These are phyloP conservation scores for Chymomyza costata DNA, from an alignment of 1,140 invertebrate species.

Conservation along the genomic window DNA sequence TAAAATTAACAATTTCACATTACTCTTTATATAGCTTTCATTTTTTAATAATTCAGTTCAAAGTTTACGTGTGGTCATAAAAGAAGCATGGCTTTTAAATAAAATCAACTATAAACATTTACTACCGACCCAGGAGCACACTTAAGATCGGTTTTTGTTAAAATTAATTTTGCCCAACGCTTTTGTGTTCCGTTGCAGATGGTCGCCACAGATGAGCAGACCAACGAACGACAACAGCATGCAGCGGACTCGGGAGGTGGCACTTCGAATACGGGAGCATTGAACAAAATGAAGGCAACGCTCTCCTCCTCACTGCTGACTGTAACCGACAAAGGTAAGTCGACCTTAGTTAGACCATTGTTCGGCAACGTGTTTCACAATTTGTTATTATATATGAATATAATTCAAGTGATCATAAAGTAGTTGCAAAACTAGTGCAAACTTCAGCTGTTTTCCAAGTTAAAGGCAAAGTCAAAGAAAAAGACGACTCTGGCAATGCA, in stretches of 20 bases:
- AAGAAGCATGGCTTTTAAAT: too few relatives aligned
- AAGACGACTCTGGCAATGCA: slow-evolving; percentile 28
- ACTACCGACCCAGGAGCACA: slow-evolving; percentile 45
- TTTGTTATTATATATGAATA: slow-evolving; percentile 55
- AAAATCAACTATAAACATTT: slow-evolving; percentile 42
- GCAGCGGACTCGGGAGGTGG: slow-evolving; percentile 76
- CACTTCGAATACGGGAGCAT: slow-evolving; percentile 77
- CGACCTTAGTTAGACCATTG: too few relatives aligned
- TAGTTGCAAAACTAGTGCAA: slow-evolving; percentile 47
- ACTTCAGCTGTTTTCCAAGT: slow-evolving; percentile 29
- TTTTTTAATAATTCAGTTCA: too few relatives aligned
- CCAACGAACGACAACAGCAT: slow-evolving; percentile 77
- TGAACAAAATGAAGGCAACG: slow-evolving; percentile 87
- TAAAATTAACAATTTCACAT: slow-evolving; percentile 30
- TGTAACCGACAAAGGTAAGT: slow-evolving; percentile 86
- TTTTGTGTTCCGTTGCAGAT: slow-evolving; percentile 76
- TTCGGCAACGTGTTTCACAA: slow-evolving; percentile 9
- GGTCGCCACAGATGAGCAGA: slow-evolving; percentile 83
- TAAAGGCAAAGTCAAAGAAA: slow-evolving; percentile 36
- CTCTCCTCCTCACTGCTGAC: slow-evolving; percentile 87
- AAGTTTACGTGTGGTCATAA: too few relatives aligned
- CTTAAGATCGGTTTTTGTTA: slow-evolving; percentile 35
- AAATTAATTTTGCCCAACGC: slow-evolving; percentile 25
- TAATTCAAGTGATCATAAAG: slow-evolving; percentile 60
- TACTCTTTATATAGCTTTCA: neutral